Evolutionary conservation across 2,797 vertebrate genomes (phyloP).

Genomic region (Podarcis siculus): DNA sequence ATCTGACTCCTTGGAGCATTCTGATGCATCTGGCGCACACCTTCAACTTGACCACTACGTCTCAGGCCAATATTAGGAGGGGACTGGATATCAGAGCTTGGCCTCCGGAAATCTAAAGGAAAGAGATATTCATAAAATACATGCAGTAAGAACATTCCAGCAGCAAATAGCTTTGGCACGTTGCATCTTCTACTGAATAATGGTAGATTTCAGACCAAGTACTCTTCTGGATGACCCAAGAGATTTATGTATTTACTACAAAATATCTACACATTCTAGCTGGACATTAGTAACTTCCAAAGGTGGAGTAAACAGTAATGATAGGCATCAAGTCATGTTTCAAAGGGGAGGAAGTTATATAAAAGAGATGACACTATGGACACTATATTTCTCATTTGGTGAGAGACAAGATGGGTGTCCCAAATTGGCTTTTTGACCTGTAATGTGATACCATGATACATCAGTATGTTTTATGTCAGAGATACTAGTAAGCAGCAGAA

Average conservation of each 20-base stretch:
- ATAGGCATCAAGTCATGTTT: too few species aligned
- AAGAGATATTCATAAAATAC: conserved; percentile 13
- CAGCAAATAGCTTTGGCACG: background rate
- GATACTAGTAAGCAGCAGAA: background rate
- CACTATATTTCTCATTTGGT: too few species aligned
- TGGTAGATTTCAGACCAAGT: background rate
- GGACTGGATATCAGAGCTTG: conserved; percentile 89
- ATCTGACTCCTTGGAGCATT: conserved; percentile 96
- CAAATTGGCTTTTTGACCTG: background rate
- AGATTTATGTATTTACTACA: background rate
- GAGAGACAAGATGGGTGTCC: background rate
- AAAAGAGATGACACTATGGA: too few species aligned
- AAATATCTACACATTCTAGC: too few species aligned
- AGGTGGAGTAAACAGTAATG: too few species aligned
- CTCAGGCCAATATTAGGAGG: conserved; percentile 93
- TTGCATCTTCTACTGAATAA: background rate
- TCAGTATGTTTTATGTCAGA: too few species aligned
- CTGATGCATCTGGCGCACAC: conserved; percentile 96
- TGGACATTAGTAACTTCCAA: too few species aligned
- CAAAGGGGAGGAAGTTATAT: too few species aligned
- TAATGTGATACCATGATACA: too few species aligned
- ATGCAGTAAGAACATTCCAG: background rate
- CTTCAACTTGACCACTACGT: conserved; percentile 95
- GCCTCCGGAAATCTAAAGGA: conserved; percentile 85
- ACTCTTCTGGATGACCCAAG: background rate